phyloP scores from a whole-genome alignment of 2,888 invertebrate species.

The Mesochorus sp. region DNA sequence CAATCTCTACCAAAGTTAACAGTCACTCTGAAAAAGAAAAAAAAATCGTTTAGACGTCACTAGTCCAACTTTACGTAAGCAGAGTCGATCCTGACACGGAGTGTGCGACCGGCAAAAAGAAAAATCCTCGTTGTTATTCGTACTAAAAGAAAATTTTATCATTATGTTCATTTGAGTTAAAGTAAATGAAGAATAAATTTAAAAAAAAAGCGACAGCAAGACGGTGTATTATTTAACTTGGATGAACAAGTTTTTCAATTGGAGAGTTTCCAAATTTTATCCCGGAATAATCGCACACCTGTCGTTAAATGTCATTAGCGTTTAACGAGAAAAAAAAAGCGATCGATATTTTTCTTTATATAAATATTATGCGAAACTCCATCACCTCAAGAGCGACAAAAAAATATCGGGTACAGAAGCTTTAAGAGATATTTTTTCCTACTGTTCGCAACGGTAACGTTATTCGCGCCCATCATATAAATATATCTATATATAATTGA shows the following conservation, averaged over 20 bases:
- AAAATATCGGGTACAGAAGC: slow-evolving; percentile 21
- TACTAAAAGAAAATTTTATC: not conserved
- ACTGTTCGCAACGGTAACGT: slow-evolving; percentile 8
- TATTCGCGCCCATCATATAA: not conserved
- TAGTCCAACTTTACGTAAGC: not conserved
- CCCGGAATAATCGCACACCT: not conserved
- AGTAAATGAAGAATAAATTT: not conserved
- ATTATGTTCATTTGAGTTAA: no score
- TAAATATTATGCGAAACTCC: not conserved
- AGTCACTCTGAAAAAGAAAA: no score
- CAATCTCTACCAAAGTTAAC: no score
- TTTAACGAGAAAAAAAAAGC: not conserved
- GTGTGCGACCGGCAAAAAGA: not conserved
- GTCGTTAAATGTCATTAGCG: not conserved
- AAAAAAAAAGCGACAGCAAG: not conserved
- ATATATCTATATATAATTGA: not conserved
- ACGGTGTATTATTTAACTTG: not conserved
- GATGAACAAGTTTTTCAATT: not conserved
- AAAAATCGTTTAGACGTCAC: not conserved
- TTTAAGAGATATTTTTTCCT: slow-evolving; percentile 32
- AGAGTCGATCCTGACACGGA: not conserved
- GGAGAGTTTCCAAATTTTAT: not conserved
- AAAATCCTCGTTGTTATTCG: not conserved
- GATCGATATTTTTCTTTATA: not conserved
- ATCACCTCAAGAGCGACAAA: not conserved